Base-by-base conservation (phyloP, 2,797 vertebrate species). In the Buphagus erythrorhynchus region DNA sequence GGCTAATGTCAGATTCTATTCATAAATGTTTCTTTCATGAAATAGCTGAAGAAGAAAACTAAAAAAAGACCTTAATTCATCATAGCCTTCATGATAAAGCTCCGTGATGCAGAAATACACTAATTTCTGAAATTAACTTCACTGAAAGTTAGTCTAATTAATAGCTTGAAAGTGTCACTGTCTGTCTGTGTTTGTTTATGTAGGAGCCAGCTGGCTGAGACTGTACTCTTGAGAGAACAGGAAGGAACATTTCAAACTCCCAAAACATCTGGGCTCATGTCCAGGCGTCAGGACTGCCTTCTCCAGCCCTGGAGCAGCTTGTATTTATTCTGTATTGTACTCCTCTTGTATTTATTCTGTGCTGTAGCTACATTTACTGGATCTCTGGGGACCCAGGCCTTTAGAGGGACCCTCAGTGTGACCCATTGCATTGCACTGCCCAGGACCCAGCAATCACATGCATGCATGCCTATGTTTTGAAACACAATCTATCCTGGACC, bases 51-150 rank as follows among this genome's bases (percentile, higher is more conserved):
- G 40, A 38, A 63, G 48, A 85, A 85, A 85, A 66, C 25, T 42
- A 15, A 69, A 55, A 90, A 90, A 62, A 18, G 51, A 18, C 26
- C 35, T 66, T 36, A 40, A 65, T 94, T 86, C 26, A 26, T 62
- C 24, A 62, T 29, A 86, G 9, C 6, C 3, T 51, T 77, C 48
- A 66, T 31, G 45, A 79, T 80, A 77, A 95, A 87, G 11, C 11
- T 19, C 33, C 0, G 0, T 28, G 59, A 88, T 75, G 90, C 10
- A 3, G 25, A 90, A 95, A 86, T 49, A 55, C 59, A 90, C 31
- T 92, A 58, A 93, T 94, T 93, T 96, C 45, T 91, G 93, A 77
- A 92, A 92, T 94, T 83, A 94, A 54, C 46, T 77, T 69, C 20
- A 28, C 16, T 89, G 89, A 84, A 92, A 68, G 10, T 43, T 85